Base-by-base conservation (phyloP, 2,888 invertebrate genomes). In the Biston betularia region DNA sequence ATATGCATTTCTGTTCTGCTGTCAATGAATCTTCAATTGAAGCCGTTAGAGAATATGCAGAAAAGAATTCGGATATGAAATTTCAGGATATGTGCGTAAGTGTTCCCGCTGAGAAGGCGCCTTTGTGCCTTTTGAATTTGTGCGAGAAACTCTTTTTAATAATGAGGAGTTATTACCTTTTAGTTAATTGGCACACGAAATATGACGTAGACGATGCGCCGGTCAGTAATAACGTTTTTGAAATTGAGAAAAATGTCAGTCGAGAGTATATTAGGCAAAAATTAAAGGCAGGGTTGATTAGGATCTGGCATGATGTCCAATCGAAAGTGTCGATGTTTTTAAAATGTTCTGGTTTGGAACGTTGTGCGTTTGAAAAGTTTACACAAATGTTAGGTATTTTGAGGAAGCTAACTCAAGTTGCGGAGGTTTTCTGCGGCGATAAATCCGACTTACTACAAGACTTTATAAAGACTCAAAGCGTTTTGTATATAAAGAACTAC, bases 261-360 rank as follows among this genome's bases (percentile, higher is more conserved):
- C 95, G 96, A 69, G 95, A 96, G 75, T 98, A 98, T 77, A 96
- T 98, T 11, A 95, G 96, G 75, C 97, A 98, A 84, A 99, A 99
- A 85, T 90, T 99, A 69, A 97, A 98, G 83, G 97, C 97, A 61
- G 98, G 98, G 0, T 93, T 98, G 66, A 94, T 95, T 0, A 95
- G 98, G 71, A 96, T 99, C 70, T 99, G 99, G 98, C 97, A 97
- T 77, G 99, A 99, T 79, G 97, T 99, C 0, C 98, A 99, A 86
- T 96, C 97, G 11, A 98, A 98, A 90, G 97, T 99, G 0, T 97
- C 97, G 0, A 95, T 95, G 42, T 97, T 97, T 81, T 90, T 99
- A 38, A 95, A 96, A 63, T 97, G 96, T 72, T 96, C 96, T 0
- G 97, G 98, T 73, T 87, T 98, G 56, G 96, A 97, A n/a, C 95